Conservation (phyloP, 2,113 vertebrate species). For the Gambusia affinis region DNA sequence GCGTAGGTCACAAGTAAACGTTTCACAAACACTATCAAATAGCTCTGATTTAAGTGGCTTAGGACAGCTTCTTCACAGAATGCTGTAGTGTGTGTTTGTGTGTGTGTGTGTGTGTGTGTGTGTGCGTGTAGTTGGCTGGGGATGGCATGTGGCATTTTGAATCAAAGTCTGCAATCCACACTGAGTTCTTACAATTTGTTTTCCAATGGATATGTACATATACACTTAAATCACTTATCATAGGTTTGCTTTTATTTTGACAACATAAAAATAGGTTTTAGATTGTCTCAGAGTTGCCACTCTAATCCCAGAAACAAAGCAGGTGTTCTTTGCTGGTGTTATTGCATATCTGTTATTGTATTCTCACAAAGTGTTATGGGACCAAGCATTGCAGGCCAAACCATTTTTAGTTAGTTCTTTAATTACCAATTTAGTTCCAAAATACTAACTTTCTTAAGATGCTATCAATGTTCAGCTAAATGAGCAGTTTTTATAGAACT, state of each 20-base stretch:
- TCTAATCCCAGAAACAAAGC: neutral
- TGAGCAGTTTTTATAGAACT: neutral
- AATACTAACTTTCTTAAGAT: neutral
- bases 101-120: neutral
- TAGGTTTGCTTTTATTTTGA: neutral
- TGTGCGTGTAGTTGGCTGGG: neutral
- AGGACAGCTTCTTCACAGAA: slow-evolving; percentile 69
- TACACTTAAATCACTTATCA: too few relatives aligned
- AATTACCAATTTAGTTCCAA: neutral
- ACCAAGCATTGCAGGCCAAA: neutral
- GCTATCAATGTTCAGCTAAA: neutral
- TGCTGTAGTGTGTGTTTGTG: slow-evolving; percentile 29
- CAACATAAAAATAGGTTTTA: neutral
- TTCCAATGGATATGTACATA: neutral
- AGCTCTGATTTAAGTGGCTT: slow-evolving; percentile 78
- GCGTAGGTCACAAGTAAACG: slow-evolving; percentile 80
- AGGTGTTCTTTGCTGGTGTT: neutral
- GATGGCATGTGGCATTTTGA: neutral
- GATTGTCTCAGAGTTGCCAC: neutral
- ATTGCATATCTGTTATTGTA: neutral
- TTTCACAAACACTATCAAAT: slow-evolving; percentile 81
- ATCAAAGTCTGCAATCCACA: slow-evolving; percentile 2
- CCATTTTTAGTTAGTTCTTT: neutral
- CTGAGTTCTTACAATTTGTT: neutral
- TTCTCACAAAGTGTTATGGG: neutral